These are phyloP conservation scores for Diceros bicornis DNA, from an alignment of 2,797 vertebrate species.

Conservation along the genomic window DNA sequence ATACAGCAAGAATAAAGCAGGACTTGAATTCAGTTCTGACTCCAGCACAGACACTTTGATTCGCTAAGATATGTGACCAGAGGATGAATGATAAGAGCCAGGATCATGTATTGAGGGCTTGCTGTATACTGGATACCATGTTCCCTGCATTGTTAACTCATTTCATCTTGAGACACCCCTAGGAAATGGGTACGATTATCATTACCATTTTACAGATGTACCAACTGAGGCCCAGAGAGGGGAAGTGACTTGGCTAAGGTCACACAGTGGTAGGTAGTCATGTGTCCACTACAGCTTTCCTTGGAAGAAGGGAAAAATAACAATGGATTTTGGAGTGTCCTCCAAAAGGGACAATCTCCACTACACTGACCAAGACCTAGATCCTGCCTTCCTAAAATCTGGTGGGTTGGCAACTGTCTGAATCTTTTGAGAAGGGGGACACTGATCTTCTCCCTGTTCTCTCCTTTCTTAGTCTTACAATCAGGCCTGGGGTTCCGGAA, in stretches of 20 bases:
- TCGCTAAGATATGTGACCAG: neutral
- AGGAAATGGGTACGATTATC: neutral
- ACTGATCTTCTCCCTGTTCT: neutral
- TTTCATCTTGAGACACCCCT: neutral
- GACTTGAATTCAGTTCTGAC: conserved; percentile 16
- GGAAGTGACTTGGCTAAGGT: conserved; percentile 30
- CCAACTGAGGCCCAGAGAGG: conserved; percentile 21
- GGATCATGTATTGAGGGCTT: neutral
- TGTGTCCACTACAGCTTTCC: neutral
- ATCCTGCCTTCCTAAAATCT: neutral
- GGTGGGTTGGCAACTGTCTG: neutral
- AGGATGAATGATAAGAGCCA: neutral
- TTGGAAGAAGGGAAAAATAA: neutral
- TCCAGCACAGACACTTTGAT: neutral
- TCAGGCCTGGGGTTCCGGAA: neutral
- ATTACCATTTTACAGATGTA: conserved; percentile 37
- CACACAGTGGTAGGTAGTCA: conserved; percentile 23
- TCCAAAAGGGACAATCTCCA: neutral
- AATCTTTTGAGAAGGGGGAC: neutral
- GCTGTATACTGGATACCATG: neutral
- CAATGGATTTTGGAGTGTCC: neutral
- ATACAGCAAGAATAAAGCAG: conserved; percentile 1
- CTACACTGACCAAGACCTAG: neutral
- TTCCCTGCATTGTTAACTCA: neutral
- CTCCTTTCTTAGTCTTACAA: conserved; percentile 28